These are phyloP conservation scores for Himalopsyche japonica DNA, from an alignment of 2,888 invertebrate genomes.

Conservation along the genomic window DNA sequence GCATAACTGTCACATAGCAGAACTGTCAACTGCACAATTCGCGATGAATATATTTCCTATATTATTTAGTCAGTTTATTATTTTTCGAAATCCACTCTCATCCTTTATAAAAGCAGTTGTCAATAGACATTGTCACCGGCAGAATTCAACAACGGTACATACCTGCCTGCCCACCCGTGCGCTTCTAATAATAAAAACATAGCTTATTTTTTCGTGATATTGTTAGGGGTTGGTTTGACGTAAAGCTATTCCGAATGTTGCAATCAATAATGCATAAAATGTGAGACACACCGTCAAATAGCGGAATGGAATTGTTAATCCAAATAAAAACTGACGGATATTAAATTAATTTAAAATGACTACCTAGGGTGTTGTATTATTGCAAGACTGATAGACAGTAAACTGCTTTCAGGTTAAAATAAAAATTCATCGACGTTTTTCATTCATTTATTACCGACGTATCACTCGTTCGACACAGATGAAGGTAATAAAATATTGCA, in stretches of 20 bases:
- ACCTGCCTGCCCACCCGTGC: neutral
- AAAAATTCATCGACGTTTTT: too few relatives aligned
- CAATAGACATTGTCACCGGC: neutral
- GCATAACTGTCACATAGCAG: neutral
- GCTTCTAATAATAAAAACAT: neutral
- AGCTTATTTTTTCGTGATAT: neutral
- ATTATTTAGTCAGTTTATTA: neutral
- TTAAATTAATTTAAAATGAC: too few relatives aligned
- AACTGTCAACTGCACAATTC: neutral
- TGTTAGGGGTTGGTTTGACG: neutral
- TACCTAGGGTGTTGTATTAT: too few relatives aligned
- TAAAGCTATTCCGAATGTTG: neutral
- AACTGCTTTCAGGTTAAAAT: too few relatives aligned
- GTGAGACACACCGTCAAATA: too few relatives aligned
- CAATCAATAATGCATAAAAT: neutral
- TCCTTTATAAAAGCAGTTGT: neutral
- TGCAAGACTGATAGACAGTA: too few relatives aligned
- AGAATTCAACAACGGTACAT: neutral
- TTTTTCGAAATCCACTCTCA: neutral
- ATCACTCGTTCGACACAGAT: too few relatives aligned
- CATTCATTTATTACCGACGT: too few relatives aligned
- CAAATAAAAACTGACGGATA: too few relatives aligned
- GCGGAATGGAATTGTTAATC: too few relatives aligned
- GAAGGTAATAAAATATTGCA: too few relatives aligned
- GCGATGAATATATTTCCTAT: neutral